Evolutionary conservation across 2,113 vertebrate genomes (phyloP).

Genomic region (Hemibagrus wyckioides): DNA sequence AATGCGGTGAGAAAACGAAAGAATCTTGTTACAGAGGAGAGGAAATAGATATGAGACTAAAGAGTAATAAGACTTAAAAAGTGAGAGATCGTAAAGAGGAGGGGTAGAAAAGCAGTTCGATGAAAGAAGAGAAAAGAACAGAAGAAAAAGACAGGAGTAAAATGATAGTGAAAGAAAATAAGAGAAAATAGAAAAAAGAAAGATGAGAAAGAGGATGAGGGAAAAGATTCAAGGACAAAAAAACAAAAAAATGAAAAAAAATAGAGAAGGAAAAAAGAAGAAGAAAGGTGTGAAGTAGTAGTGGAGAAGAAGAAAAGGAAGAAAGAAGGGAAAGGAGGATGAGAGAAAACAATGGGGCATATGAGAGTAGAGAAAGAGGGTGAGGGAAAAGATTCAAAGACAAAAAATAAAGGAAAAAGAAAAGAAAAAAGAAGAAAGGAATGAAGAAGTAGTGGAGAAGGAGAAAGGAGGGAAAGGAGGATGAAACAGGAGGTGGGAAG

Average conservation of each 20-base stretch:
- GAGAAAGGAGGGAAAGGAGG: not conserved
- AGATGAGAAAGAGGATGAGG: not conserved
- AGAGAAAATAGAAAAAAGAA: no score
- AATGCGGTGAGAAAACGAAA: not conserved
- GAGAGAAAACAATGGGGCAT: no score
- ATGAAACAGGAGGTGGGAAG: not conserved
- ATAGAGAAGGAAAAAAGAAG: not conserved
- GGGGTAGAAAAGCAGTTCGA: not conserved
- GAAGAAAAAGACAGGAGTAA: not conserved
- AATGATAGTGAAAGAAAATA: not conserved
- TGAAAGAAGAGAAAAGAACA: not conserved
- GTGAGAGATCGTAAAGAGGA: not conserved
- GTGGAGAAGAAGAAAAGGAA: not conserved
- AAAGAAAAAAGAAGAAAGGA: not conserved
- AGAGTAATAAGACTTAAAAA: not conserved
- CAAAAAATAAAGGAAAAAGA: not conserved
- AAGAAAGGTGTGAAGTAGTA: not conserved
- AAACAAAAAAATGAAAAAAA: not conserved
- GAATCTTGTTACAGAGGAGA: slow-evolving; percentile 3
- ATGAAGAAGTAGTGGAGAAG: not conserved
- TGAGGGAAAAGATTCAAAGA: not conserved
- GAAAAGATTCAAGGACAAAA: not conserved
- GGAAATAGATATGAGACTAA: slow-evolving; percentile 1
- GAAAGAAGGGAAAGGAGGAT: no score
- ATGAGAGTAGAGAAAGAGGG: no score